Conservation (phyloP, 1,140 invertebrate species). For the Agrypnia vestita region DNA sequence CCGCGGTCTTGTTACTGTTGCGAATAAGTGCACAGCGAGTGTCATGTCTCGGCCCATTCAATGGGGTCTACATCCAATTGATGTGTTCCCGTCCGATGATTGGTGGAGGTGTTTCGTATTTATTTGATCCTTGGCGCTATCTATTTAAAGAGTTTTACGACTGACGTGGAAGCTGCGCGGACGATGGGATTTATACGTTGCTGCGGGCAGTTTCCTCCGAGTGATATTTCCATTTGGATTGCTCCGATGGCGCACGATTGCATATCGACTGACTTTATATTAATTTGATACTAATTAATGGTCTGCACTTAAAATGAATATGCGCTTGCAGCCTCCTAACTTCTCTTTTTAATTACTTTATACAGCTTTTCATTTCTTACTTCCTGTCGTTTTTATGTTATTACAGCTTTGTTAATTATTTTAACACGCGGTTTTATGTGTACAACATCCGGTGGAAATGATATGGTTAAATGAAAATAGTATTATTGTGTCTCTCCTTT, state of each 20-base stretch:
- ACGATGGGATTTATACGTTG: slow-evolving; percentile 12
- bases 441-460: background rate
- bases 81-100: slow-evolving; percentile 13
- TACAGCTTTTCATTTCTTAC: too few relatives aligned
- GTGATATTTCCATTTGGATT: slow-evolving; percentile 27
- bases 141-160: background rate
- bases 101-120: background rate
- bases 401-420: background rate
- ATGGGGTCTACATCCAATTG: slow-evolving; percentile 5
- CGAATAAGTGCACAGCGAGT: slow-evolving; percentile 5
- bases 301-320: too few relatives aligned
- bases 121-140: slow-evolving; percentile 1
- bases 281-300: too few relatives aligned
- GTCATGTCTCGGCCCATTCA: slow-evolving; percentile 24
- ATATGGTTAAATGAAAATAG: too few relatives aligned
- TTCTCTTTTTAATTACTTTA: too few relatives aligned
- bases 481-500: too few relatives aligned
- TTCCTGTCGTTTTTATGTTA: too few relatives aligned
- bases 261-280: too few relatives aligned
- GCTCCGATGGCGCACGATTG: slow-evolving; percentile 14
- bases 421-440: too few relatives aligned
- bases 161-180: background rate
- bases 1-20: background rate
- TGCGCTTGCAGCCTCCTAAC: too few relatives aligned
- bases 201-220: slow-evolving; percentile 1